These are phyloP conservation scores for Eidolon dupreanum DNA, from an alignment of 2,797 vertebrate genomes.

Conservation along the genomic window DNA sequence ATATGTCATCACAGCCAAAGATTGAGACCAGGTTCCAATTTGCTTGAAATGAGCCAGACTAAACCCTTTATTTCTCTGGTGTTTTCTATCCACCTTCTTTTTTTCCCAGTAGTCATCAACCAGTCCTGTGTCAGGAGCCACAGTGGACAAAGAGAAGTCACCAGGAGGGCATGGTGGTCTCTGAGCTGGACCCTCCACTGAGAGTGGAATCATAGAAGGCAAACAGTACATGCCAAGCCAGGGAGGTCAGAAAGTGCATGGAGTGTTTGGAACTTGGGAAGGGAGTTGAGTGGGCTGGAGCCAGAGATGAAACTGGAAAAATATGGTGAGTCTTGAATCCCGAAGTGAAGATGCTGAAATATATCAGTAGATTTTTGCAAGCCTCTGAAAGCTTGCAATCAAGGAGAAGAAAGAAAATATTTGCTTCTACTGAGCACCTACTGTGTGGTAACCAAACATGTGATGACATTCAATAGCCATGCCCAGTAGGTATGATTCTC, in stretches of 20 bases:
- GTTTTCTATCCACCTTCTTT: background rate
- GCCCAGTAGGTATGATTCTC: accelerated
- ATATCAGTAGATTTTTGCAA: background rate
- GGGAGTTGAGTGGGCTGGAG: background rate
- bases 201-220: background rate
- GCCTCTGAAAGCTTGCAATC: background rate
- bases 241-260: accelerated
- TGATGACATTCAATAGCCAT: accelerated
- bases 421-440: background rate
- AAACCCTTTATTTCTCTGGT: background rate
- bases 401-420: background rate
- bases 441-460: accelerated
- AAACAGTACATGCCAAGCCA: accelerated
- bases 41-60: background rate
- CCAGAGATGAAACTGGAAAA: background rate
- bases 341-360: background rate
- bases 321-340: background rate
- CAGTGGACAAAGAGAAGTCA: accelerated
- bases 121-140: background rate
- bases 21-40: background rate
- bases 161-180: background rate
- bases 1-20: background rate
- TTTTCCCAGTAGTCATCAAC: background rate
- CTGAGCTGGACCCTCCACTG: background rate
- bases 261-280: accelerated